Base-by-base conservation (phyloP, 2,113 vertebrate species). In the Phaethornis superciliosus region DNA sequence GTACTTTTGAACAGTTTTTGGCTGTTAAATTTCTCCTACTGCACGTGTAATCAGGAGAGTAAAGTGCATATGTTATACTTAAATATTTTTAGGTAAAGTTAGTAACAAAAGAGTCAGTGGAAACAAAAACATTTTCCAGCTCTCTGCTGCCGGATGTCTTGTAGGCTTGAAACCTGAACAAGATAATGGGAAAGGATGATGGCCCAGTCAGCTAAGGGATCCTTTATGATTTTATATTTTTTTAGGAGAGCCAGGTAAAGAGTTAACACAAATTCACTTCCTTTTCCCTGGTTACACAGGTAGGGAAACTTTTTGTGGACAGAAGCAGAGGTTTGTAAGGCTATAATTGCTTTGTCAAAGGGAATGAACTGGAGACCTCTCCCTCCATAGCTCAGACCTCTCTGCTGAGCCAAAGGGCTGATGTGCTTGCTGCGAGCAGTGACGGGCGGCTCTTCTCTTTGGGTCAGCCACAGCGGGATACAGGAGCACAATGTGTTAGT, bases 351-450 rank as follows among this genome's bases (percentile, higher is more conserved):
- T 72, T 51, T 69, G 46, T 89, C 4, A 3, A 69, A 23, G 30
- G 70, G 69, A 16, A n/a, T 15, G 77, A 68, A 69, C 14, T 44
- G 0, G 4, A 55, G 76, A 42, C 68, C 80, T 51, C 22, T 83
- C 55, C 42, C 30, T 26, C 9, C 0, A 1, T 21, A 63, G 71
- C 3, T 0, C 46, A 17, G 76, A 60, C 30, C 54, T 28, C 5
- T 23, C 68, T 62, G 62, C 85, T 71, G 89, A 84, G 78, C n/a
- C 0, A 3, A 49, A 58, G 80, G 33, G 14, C 64, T 44, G 85
- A 65, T n/a, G 21, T 22, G 46, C 62, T 60, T 0, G 0, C 76
- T 6, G 12, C 0, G 35, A 37, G 67, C 54, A 12, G 71, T 21
- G 19, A 12, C 0, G 8, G 79, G 59, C 4, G 1, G 54, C 30